These are phyloP conservation scores for Chiloscyllium punctatum DNA, from an alignment of 2,797 vertebrate genomes.

Conservation along the genomic window DNA sequence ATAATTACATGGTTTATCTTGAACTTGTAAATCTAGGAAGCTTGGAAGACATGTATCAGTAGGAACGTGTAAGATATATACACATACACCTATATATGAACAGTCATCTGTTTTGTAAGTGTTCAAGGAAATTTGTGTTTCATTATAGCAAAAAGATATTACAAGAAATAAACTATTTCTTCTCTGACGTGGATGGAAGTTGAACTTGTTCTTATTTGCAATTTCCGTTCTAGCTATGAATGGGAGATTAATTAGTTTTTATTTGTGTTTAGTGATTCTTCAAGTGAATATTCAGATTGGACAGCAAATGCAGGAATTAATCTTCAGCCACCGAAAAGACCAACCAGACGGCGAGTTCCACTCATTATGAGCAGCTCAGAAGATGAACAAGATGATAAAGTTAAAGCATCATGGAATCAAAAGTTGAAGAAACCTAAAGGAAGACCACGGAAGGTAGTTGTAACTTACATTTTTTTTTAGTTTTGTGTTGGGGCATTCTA, in stretches of 20 bases:
- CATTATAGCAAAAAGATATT: too few relatives aligned
- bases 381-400: slow-evolving; percentile 64
- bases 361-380: slow-evolving; percentile 78
- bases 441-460: slow-evolving; percentile 55
- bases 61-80: neutral
- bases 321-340: slow-evolving; percentile 73
- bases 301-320: slow-evolving; percentile 86
- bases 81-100: too few relatives aligned
- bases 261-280: slow-evolving; percentile 65
- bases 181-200: too few relatives aligned
- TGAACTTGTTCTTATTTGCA: too few relatives aligned
- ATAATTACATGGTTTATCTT: neutral
- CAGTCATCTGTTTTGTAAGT: neutral
- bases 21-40: neutral
- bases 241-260: neutral
- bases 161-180: too few relatives aligned
- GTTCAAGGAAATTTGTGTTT: neutral
- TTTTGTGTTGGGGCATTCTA: slow-evolving; percentile 50
- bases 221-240: neutral
- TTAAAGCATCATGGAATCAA: slow-evolving; percentile 57
- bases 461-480: neutral
- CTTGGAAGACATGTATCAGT: neutral
- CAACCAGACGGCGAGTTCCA: slow-evolving; percentile 62
- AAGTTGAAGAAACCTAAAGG: slow-evolving; percentile 57
- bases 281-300: slow-evolving; percentile 91